A percentile compares a stretch with the other conserved stretches of the same genome.
Conservation (phyloP, 2,113 vertebrate species). For the Mugil cephalus region DNA sequence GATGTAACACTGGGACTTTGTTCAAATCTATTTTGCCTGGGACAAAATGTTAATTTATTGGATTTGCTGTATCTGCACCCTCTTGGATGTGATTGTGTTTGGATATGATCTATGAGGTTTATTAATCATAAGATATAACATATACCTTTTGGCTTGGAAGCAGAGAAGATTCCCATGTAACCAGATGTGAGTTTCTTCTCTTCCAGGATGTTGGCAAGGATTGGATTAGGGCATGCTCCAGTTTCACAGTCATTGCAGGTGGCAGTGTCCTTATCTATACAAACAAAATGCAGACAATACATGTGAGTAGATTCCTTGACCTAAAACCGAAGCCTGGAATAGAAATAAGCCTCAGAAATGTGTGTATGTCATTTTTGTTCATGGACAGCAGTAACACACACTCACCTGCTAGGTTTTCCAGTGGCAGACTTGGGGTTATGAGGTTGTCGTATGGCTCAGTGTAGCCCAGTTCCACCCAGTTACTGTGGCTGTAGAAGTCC, state of each 20-base stretch:
- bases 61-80: no score
- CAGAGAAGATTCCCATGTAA: conserved; percentile 74
- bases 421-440: conserved; percentile 67
- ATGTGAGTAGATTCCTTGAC: no score
- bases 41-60: no score
- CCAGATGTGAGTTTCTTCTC: conserved; percentile 82
- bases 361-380: not conserved
- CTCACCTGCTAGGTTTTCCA: conserved; percentile 82
- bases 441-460: conserved; percentile 74
- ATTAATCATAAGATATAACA: no score
- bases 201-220: conserved; percentile 74
- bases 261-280: conserved; percentile 65
- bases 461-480: conserved; percentile 83
- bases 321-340: no score
- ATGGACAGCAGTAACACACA: not conserved
- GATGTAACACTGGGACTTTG: not conserved
- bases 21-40: not conserved
- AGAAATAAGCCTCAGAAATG: not conserved
- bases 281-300: not conserved
- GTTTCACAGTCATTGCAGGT: conserved; percentile 81
- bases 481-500: conserved; percentile 86
- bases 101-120: no score
- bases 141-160: conserved; percentile 77
- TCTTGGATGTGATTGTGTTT: no score
- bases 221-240: conserved; percentile 71